Base-by-base conservation (phyloP, 2,888 invertebrate genomes). In the Chymomyza amoena region DNA sequence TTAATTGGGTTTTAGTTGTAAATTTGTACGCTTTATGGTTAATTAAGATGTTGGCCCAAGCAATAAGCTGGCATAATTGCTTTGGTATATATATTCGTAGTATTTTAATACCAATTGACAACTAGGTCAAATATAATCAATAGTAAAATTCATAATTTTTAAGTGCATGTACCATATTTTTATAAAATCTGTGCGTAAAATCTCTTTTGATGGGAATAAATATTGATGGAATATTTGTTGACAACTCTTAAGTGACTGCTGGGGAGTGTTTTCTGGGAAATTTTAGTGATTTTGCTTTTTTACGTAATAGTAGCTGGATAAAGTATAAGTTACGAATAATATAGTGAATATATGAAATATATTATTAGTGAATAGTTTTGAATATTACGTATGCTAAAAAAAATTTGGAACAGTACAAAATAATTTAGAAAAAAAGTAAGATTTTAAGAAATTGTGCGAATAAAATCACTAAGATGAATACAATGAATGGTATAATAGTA, bases 1-100 rank as follows among this genome's bases (percentile, higher is more conserved):
- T 78, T 75, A 84, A 86, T 86, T 84, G 87, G 76, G 74, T 81
- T 81, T 75, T 73, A 67, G 76, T 54, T 70, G 70, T 73, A 67
- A 75, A 78, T 72, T 45, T 75, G 69, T 72, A 57, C 66, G 79
- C 68, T 61, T 78, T 77, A 78, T 68, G 71, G 76, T 77, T 77
- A 78, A 78, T 78, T 75, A 18, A 36, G 67, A 79, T 28, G 28
- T 45, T 20, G 25, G 28, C 7, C 9, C n/a, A 59, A 61, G 39
- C 32, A 39, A 61, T 39, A 61, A 61, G 18, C 61, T 13, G 9
- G 6, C 39, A 61, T 39, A 32, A 61, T 45, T 45, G 39, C 13
- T 7, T 45, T 13, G 13, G 39, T 45, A 13, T 13, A 45, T 45
- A 28, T 28, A 28, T 45, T 45, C 13, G 4, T 45, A 45, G 39